Conservation (phyloP, 2,888 invertebrate species). For the Plagiodera versicolora region DNA sequence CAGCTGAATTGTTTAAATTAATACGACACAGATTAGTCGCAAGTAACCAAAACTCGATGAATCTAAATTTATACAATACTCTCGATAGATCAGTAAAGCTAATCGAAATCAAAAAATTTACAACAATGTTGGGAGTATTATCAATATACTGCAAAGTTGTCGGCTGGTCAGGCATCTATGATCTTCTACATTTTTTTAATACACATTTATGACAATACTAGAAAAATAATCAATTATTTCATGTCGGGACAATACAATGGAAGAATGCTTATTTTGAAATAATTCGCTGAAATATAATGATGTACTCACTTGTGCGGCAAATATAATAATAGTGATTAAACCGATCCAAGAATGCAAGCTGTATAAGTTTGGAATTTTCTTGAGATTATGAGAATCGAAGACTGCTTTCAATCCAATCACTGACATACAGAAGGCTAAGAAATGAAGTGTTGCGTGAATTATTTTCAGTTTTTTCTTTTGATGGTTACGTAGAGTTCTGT, state of each 20-base stretch:
- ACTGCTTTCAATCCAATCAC: conserved; percentile 75
- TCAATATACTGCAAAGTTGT: no score
- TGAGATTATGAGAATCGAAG: conserved; percentile 77
- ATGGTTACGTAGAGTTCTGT: conserved; percentile 73
- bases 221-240: no score
- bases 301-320: conserved; percentile 67
- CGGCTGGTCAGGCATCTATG: no score
- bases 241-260: no score
- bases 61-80: not conserved
- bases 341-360: conserved; percentile 83
- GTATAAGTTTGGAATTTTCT: conserved; percentile 67
- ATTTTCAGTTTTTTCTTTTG: conserved; percentile 76
- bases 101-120: not conserved
- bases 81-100: not conserved
- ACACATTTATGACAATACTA: no score
- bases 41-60: not conserved
- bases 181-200: no score
- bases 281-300: no score
- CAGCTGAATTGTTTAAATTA: not conserved
- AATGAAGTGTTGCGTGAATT: conserved; percentile 71
- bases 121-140: no score
- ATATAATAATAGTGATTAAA: conserved; percentile 70
- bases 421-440: conserved; percentile 67
- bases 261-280: no score
- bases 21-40: not conserved